phyloP scores from a whole-genome alignment of 2,113 vertebrate species.

The Callorhinus ursinus region DNA sequence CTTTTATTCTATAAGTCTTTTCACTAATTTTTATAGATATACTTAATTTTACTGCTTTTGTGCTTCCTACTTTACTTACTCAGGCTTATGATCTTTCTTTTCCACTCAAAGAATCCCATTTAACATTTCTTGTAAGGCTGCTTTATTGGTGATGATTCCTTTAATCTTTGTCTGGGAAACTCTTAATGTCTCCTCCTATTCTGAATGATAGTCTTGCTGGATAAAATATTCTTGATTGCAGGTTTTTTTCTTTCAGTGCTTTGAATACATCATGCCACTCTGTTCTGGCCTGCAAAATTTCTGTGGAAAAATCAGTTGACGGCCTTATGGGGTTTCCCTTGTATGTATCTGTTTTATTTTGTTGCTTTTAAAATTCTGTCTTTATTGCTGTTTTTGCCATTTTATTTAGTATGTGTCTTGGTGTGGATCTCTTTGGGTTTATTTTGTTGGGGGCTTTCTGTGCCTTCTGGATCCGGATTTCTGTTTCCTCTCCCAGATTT shows the following conservation, averaged over 20 bases:
- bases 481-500: neutral
- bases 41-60: neutral
- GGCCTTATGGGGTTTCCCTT: neutral
- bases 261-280: neutral
- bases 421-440: neutral
- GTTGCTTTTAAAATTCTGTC: neutral
- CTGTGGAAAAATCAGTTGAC: neutral
- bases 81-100: neutral
- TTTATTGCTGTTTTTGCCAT: neutral
- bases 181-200: neutral
- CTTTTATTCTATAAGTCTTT: neutral
- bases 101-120: neutral
- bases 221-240: neutral
- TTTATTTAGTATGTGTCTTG: neutral
- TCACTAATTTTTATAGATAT: neutral
- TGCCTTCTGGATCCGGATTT: neutral
- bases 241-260: neutral
- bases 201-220: neutral
- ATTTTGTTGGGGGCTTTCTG: neutral
- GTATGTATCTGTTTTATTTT: neutral
- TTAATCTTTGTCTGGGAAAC: neutral
- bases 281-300: neutral
- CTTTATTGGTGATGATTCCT: neutral
- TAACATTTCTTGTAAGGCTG: neutral
- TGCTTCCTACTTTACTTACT: neutral